Evolutionary conservation across 2,797 vertebrate species (phyloP).

Genomic region (Dendrocincla fuliginosa): DNA sequence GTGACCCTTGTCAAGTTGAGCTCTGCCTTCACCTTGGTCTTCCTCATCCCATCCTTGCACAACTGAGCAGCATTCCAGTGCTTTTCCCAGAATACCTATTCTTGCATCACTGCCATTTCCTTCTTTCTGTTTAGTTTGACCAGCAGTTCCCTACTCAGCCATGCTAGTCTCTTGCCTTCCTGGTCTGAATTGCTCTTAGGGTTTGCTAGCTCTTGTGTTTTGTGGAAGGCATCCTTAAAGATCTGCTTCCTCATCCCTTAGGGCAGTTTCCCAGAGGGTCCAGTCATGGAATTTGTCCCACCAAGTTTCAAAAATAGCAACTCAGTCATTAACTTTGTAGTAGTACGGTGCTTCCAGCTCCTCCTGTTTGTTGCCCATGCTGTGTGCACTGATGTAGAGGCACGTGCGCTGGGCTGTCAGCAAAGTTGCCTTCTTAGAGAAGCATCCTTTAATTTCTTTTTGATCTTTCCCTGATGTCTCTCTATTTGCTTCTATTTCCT

Average conservation of each 20-base stretch:
- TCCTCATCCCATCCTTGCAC: not conserved
- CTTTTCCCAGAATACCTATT: not conserved
- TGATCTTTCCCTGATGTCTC: not conserved
- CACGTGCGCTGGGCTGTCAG: not conserved
- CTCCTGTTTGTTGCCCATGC: not conserved
- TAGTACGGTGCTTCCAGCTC: not conserved
- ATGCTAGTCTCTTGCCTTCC: not conserved
- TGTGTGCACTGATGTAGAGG: not conserved
- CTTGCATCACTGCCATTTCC: not conserved
- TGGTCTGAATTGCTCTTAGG: not conserved
- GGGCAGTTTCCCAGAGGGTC: not conserved
- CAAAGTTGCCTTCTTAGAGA: not conserved
- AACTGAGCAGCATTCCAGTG: not conserved
- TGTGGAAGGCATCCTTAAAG: not conserved
- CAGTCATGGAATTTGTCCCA: not conserved
- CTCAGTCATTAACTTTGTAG: not conserved
- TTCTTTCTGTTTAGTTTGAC: not conserved
- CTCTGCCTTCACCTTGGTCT: rapidly evolving
- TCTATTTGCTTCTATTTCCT: not conserved
- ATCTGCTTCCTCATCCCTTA: not conserved
- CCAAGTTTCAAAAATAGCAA: not conserved
- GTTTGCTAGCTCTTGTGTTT: not conserved
- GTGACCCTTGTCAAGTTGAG: not conserved
- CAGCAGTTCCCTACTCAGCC: not conserved
- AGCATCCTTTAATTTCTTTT: not conserved